Conservation (phyloP, 2,888 invertebrate genomes). For the Cosmia trapezina region DNA sequence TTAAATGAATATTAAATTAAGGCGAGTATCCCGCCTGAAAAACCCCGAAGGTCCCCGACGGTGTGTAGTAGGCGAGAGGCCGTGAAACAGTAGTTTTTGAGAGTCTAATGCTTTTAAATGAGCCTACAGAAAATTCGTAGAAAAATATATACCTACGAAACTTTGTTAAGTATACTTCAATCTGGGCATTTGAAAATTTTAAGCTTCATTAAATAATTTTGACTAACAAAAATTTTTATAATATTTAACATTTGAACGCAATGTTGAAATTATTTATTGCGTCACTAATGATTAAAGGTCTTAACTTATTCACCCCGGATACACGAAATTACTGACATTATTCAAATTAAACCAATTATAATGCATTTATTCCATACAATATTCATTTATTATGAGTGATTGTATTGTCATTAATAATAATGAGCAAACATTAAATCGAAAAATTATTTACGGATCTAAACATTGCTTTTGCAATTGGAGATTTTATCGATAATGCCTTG, state of each 20-base stretch:
- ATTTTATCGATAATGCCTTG: neutral
- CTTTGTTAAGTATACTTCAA: too few species aligned
- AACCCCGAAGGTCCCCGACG: too few species aligned
- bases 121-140: too few species aligned
- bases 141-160: too few species aligned
- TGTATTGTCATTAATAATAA: neutral
- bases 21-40: too few species aligned
- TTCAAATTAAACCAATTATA: neutral
- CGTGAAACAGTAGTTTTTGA: too few species aligned
- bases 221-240: neutral
- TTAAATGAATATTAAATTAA: neutral
- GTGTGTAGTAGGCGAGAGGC: too few species aligned
- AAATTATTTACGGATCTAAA: neutral
- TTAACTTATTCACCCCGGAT: neutral
- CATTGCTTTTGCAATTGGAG: neutral
- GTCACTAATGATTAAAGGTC: neutral
- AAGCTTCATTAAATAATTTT: too few species aligned
- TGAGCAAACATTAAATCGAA: neutral
- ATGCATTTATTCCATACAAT: neutral
- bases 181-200: too few species aligned
- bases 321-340: neutral
- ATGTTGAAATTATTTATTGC: neutral
- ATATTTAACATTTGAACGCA: neutral
- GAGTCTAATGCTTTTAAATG: too few species aligned
- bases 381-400: neutral